Evolutionary conservation across 2,797 vertebrate species (phyloP), one percentile per base, ranked within the genome.

Genomic region (Pipistrellus nathusii): DNA sequence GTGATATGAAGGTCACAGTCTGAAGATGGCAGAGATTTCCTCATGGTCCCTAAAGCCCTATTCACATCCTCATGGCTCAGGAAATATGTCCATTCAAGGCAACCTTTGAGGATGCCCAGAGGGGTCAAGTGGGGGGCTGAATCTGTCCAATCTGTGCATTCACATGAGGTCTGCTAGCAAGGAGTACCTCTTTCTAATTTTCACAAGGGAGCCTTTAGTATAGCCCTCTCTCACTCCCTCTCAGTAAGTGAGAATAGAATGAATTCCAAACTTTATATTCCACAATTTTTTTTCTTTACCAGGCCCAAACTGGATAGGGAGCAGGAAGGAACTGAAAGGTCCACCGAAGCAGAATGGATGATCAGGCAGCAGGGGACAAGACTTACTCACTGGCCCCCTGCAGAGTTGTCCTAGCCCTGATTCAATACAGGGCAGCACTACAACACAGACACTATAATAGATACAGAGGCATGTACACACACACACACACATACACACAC

Each of bases 401-500:
- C 18, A 46, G 23, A 85, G n/a, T 14, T 85, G 25, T 53, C 17
- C 66, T 1, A 4, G 32, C 38, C 25, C 41, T 57, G n/a, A 76
- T 72, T 8, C 17, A 64, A 62, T 30, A 88, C 32, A 92, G 71
- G 41, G 1, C 3, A 72, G 27, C 41, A 15, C 8, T 20, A 55
- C 13, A 30, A 14, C 1, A 62, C 32, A 57, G n/a, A 66, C 8
- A 59, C 21, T 7, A 5, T 48, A 35, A 66, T 21, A 62, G 25
- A 32, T 10, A 75, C 3, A 2, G 2, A 23, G 20, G 51, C 30
- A 17, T 4, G 0, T 10, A 44, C 5, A n/a, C 8, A 3, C 48
- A 80, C 2, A 3, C 64, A 75, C 25, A 25, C 57, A 5, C 23
- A 5, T 23, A 27, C 23, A 12, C 57, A 27, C 57, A 13, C 57